phyloP scores from a whole-genome alignment of 1,140 invertebrate species.

The Brachionus manjavacas region DNA sequence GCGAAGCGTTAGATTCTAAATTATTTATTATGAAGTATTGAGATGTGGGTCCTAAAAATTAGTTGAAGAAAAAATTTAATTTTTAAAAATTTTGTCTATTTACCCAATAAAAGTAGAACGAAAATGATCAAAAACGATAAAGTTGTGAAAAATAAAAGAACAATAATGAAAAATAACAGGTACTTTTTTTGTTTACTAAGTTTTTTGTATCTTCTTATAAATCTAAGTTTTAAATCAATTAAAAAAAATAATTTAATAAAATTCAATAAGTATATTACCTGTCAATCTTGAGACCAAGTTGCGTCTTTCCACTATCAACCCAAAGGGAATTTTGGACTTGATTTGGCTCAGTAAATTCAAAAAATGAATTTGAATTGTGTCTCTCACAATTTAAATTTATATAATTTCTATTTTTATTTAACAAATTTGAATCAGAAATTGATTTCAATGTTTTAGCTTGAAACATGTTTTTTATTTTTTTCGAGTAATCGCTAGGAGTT shows the following conservation, averaged over 20 bases:
- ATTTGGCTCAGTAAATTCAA: not conserved
- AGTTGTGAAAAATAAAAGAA: slow-evolving; percentile 16
- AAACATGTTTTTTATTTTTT: not conserved
- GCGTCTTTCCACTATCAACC: slow-evolving; percentile 6
- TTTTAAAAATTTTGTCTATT: not conserved
- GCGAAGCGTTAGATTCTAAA: not conserved
- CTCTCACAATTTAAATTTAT: too few relatives aligned
- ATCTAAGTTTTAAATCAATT: not conserved
- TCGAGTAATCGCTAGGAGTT: not conserved
- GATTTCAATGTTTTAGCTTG: not conserved
- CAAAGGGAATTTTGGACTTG: not conserved
- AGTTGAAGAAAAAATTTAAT: not conserved
- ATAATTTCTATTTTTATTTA: not conserved
- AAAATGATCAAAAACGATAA: slow-evolving; percentile 4
- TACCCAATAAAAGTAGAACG: not conserved
- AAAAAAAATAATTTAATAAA: not conserved
- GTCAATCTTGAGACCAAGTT: not conserved
- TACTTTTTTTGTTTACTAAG: slow-evolving; percentile 16
- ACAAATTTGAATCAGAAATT: not conserved
- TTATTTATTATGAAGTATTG: not conserved
- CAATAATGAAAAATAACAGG: slow-evolving; percentile 6
- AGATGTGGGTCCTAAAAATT: not conserved
- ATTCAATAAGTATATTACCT: not conserved
- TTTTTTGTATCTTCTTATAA: slow-evolving; percentile 5
- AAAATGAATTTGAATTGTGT: not conserved